A percentile compares a stretch with the other conserved stretches of the same genome.
These are phyloP conservation scores for Brachionus calyciflorus DNA, from an alignment of 1,140 invertebrate genomes.

Conservation along the genomic window DNA sequence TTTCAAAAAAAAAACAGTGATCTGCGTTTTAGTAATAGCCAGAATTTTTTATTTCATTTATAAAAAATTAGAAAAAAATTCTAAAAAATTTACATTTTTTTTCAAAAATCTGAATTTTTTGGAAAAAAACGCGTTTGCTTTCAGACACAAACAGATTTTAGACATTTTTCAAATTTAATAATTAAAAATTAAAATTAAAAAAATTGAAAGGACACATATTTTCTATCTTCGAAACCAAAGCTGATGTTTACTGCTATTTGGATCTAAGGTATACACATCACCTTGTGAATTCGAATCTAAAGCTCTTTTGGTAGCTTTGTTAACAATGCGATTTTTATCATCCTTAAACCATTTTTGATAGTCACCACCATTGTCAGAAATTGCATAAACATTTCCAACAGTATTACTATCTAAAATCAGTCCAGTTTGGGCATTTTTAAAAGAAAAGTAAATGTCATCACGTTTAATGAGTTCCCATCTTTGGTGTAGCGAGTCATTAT, in stretches of 20 bases:
- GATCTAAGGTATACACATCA: not conserved
- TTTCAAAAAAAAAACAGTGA: no score
- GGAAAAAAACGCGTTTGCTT: no score
- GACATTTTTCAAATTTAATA: no score
- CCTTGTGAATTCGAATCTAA: not conserved
- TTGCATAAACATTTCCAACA: not conserved
- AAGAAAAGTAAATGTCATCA: not conserved
- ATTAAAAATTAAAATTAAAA: no score
- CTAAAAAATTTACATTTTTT: no score
- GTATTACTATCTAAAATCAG: slow-evolving; percentile 1
- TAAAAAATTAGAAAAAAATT: no score
- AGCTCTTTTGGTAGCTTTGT: no score
- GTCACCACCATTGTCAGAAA: not conserved
- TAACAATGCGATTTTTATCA: not conserved
- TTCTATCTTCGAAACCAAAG: not conserved
- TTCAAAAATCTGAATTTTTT: no score
- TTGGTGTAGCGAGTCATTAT: not conserved
- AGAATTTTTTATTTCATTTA: no score
- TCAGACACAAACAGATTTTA: no score
- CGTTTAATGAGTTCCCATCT: not conserved
- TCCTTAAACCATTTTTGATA: slow-evolving; percentile 11
- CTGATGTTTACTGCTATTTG: not conserved
- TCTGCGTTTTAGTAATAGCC: no score
- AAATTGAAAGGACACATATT: no score
- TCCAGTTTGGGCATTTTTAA: not conserved